Percentiles rank a stretch among this genome's conserved stretches.
Conservation (phyloP, 2,797 vertebrate species). For the Lepus oiostolus region DNA sequence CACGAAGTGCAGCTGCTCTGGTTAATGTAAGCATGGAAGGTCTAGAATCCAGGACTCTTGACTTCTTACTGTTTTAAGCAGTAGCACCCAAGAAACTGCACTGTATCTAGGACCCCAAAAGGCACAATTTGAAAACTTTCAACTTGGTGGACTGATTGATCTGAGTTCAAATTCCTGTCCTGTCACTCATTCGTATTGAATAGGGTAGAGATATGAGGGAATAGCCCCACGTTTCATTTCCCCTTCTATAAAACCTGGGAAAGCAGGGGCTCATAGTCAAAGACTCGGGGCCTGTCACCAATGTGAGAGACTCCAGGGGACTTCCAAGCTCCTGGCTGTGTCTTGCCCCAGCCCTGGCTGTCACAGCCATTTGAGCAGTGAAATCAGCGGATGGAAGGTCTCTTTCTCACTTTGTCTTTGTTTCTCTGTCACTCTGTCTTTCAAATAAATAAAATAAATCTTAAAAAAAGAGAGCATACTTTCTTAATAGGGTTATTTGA, state of each 20-base stretch:
- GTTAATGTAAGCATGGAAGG: not conserved
- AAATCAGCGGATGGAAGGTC: too few relatives aligned
- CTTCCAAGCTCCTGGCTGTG: too few relatives aligned
- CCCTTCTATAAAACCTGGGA: not conserved
- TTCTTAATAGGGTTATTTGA: not conserved
- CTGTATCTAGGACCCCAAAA: not conserved
- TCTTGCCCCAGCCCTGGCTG: too few relatives aligned
- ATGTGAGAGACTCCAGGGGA: too few relatives aligned
- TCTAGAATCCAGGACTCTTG: not conserved
- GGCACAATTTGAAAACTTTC: not conserved
- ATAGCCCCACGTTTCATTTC: not conserved
- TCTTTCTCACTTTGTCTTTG: too few relatives aligned
- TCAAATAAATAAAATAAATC: too few relatives aligned
- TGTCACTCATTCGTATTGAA: not conserved
- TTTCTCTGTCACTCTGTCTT: too few relatives aligned
- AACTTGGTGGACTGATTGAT: not conserved
- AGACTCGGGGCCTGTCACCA: too few relatives aligned
- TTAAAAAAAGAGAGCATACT: not conserved
- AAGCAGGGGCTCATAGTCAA: too few relatives aligned
- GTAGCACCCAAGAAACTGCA: not conserved
- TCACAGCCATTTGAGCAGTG: too few relatives aligned
- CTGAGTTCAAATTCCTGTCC: not conserved
- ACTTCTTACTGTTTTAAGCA: not conserved
- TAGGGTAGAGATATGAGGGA: not conserved
- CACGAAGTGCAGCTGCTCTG: not conserved